Evolutionary conservation across 2,113 vertebrate species (phyloP).

Genomic region (Seriola dumerili): DNA sequence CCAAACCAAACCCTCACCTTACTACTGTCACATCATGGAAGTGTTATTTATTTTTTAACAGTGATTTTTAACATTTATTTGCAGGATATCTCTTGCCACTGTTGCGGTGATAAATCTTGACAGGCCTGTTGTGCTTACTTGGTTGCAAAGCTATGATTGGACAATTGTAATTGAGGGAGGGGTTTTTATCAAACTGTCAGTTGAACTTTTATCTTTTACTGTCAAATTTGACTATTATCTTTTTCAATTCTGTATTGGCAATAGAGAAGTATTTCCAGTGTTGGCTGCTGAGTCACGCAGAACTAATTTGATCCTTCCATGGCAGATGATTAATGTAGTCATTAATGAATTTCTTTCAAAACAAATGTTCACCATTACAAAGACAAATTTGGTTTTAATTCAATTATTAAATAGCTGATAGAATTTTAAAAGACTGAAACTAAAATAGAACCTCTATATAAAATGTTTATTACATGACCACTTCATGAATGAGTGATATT

Average conservation of each 20-base stretch:
- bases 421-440: background rate
- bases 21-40: too few species aligned
- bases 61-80: too few species aligned
- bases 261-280: background rate
- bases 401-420: slow-evolving; percentile 14
- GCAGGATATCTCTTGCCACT: too few species aligned
- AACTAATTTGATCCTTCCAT: slow-evolving; percentile 9
- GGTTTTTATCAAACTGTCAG: background rate
- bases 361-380: slow-evolving; percentile 17
- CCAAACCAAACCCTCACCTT: too few species aligned
- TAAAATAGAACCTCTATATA: background rate
- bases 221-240: too few species aligned
- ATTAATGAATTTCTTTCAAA: slow-evolving; percentile 11
- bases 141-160: background rate
- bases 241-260: background rate
- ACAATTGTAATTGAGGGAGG: background rate
- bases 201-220: too few species aligned
- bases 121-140: too few species aligned
- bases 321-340: slow-evolving; percentile 12
- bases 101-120: too few species aligned
- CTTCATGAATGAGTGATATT: background rate
- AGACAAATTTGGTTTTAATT: slow-evolving; percentile 15
- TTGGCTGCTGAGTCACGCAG: slow-evolving; percentile 25
- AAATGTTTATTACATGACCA: background rate
- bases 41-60: too few species aligned